Percentiles rank a stretch among this genome's conserved stretches.
These are phyloP conservation scores for Trachelus iudaicus DNA, from an alignment of 2,888 invertebrate genomes.

Conservation along the genomic window DNA sequence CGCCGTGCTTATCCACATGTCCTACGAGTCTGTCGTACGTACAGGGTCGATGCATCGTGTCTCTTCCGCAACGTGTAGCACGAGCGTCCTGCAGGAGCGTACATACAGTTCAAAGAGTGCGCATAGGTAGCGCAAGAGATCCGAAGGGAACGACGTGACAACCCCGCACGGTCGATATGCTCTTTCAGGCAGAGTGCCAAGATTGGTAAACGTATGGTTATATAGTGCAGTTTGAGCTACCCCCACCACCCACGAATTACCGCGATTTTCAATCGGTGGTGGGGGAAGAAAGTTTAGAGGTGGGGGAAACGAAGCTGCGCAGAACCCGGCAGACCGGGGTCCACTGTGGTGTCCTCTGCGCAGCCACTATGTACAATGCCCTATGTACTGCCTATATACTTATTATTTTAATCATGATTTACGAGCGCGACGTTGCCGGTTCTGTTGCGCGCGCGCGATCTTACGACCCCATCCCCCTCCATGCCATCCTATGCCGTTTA, in stretches of 20 bases:
- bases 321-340: slow-evolving; percentile 45
- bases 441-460: slow-evolving; percentile 19
- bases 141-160: slow-evolving; percentile 56
- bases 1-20: too few species aligned
- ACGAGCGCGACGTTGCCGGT: slow-evolving; percentile 59
- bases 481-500: too few species aligned
- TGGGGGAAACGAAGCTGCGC: slow-evolving; percentile 54
- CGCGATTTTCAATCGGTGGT: slow-evolving; percentile 18
- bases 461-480: too few species aligned
- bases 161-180: slow-evolving; percentile 65
- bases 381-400: slow-evolving; percentile 59
- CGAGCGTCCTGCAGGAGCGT: slow-evolving; percentile 35
- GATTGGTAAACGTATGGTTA: slow-evolving; percentile 61
- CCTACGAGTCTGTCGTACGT: background rate
- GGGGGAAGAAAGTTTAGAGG: slow-evolving; percentile 33
- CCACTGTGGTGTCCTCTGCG: slow-evolving; percentile 45
- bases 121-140: slow-evolving; percentile 49
- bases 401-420: slow-evolving; percentile 65
- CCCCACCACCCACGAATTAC: slow-evolving; percentile 30
- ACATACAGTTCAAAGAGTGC: slow-evolving; percentile 51
- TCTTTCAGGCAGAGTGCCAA: slow-evolving; percentile 66
- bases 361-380: slow-evolving; percentile 48
- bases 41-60: too few species aligned
- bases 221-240: slow-evolving; percentile 57
- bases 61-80: slow-evolving; percentile 39